These are phyloP conservation scores for Oceanodroma leucorhoa DNA, from an alignment of 2,797 vertebrate genomes.

Conservation along the genomic window DNA sequence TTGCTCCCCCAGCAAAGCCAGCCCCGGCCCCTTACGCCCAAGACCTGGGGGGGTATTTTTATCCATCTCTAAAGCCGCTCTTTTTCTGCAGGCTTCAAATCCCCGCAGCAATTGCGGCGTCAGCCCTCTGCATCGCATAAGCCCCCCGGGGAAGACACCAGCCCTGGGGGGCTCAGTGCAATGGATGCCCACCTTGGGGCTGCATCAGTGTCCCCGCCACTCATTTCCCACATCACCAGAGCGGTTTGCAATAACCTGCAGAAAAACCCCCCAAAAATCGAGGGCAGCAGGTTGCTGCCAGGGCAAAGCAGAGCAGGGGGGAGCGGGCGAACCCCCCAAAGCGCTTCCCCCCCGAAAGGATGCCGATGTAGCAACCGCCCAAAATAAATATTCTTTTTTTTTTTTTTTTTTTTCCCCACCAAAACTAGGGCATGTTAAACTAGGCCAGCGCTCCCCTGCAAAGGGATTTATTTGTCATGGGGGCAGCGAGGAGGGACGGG, in stretches of 20 bases:
- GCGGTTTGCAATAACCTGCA: background rate
- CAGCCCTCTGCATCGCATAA: background rate
- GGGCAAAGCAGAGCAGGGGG: background rate
- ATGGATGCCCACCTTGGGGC: background rate
- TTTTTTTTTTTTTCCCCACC: background rate
- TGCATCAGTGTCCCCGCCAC: background rate
- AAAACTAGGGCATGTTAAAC: slow-evolving; percentile 56
- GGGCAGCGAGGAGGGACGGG: background rate
- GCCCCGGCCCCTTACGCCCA: rapidly evolving
- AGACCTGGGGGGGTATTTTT: background rate
- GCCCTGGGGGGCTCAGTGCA: too few species aligned
- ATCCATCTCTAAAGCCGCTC: background rate
- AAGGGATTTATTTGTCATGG: slow-evolving; percentile 43
- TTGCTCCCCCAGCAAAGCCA: background rate
- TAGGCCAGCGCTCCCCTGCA: slow-evolving; percentile 46
- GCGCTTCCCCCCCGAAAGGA: background rate
- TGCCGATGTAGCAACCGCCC: background rate
- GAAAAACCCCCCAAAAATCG: background rate
- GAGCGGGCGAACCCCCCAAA: background rate
- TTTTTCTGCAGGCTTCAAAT: background rate
- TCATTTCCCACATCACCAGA: background rate
- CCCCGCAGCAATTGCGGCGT: rapidly evolving
- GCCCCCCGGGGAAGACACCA: rapidly evolving
- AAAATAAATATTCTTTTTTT: slow-evolving; percentile 10
- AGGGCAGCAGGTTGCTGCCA: background rate